phyloP scores from a whole-genome alignment of 2,888 invertebrate species.

The Drosophila trichaetosa region DNA sequence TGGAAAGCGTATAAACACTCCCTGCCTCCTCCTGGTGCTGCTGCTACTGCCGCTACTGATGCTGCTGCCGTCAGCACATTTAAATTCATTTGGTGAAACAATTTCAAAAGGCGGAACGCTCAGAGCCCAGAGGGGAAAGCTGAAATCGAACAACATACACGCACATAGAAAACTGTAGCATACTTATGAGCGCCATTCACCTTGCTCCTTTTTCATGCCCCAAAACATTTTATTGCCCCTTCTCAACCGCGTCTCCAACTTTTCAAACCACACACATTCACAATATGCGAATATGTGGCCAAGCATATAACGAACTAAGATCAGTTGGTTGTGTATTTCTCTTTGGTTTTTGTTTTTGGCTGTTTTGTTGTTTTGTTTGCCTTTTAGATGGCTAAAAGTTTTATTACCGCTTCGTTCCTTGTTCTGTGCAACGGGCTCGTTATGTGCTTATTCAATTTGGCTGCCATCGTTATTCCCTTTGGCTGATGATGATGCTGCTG shows the following conservation, averaged over 20 bases:
- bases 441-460: constrained; percentile 78
- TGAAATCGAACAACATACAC: constrained; percentile 23
- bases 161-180: constrained; percentile 63
- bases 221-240: constrained; percentile 65
- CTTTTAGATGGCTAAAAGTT: constrained; percentile 66
- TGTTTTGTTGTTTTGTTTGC: constrained; percentile 36
- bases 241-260: background rate
- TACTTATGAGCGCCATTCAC: constrained; percentile 72
- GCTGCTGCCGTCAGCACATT: constrained; percentile 72
- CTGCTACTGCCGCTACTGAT: constrained; percentile 23
- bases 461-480: constrained; percentile 33
- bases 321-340: constrained; percentile 40
- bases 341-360: constrained; percentile 13
- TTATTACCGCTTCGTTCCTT: constrained; percentile 71
- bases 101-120: constrained; percentile 57
- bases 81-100: constrained; percentile 76
- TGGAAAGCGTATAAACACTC: constrained; percentile 52
- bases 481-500: constrained; percentile 1
- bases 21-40: background rate
- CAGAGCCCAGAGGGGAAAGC: constrained; percentile 28
- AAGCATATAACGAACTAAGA: constrained; percentile 69
- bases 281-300: constrained; percentile 34
- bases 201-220: constrained; percentile 53
- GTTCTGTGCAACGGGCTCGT: constrained; percentile 67
- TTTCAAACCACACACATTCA: constrained; percentile 13